These are phyloP conservation scores for Bathynomus jamesi DNA, from an alignment of 1,140 invertebrate genomes.

Conservation along the genomic window DNA sequence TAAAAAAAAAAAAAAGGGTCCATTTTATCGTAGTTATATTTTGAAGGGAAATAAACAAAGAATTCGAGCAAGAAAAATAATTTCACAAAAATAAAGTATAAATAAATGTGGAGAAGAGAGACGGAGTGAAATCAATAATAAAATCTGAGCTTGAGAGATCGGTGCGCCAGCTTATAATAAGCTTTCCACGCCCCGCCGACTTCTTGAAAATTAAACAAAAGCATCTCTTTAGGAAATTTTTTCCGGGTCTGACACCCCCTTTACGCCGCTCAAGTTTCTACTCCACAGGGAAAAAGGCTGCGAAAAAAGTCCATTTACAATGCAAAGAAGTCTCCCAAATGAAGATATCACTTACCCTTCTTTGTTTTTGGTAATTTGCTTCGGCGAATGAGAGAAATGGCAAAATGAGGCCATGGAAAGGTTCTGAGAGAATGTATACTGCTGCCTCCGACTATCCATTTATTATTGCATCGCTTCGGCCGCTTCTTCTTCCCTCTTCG, in stretches of 20 bases:
- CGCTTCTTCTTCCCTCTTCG: not conserved
- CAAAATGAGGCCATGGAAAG: not conserved
- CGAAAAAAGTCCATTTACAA: not conserved
- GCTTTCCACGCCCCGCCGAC: not conserved
- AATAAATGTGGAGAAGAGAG: not conserved
- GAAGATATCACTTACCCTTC: not conserved
- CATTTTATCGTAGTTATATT: too few species aligned
- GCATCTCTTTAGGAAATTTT: not conserved
- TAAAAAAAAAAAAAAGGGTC: too few species aligned
- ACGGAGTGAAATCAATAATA: not conserved
- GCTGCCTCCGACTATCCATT: not conserved
- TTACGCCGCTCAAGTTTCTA: not conserved
- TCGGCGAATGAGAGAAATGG: not conserved
- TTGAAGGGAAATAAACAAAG: too few species aligned
- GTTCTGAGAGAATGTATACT: not conserved
- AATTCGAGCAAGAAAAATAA: too few species aligned
- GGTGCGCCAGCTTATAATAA: not conserved
- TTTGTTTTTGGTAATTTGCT: not conserved
- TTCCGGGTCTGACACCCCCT: not conserved
- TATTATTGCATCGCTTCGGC: not conserved
- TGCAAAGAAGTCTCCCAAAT: not conserved
- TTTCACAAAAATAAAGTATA: not conserved
- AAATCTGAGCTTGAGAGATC: slow-evolving; percentile 1
- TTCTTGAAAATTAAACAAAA: not conserved
- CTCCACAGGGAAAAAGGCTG: not conserved